A percentile compares a stretch with the other conserved stretches of the same genome.
phyloP scores from a whole-genome alignment of 2,113 vertebrate species.

The Jaculus jaculus region DNA sequence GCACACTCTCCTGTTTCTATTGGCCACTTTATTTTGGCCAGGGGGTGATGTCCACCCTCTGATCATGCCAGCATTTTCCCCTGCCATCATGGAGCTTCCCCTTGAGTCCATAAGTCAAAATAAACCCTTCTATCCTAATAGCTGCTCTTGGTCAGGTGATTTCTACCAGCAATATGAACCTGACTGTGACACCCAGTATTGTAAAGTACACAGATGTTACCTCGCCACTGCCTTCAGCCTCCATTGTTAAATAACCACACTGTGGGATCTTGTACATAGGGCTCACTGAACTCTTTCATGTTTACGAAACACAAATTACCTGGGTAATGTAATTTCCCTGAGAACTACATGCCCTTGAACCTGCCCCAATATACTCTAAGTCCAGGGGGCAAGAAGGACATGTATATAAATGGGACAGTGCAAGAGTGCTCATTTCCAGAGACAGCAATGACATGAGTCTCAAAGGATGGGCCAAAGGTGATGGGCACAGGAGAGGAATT shows the following conservation, averaged over 20 bases:
- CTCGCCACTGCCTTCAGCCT: not conserved
- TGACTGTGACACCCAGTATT: too few species aligned
- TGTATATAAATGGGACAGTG: not conserved
- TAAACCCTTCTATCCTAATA: too few species aligned
- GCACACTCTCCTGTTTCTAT: too few species aligned
- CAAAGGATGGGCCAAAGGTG: not conserved
- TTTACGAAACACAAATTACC: not conserved
- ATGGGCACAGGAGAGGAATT: not conserved
- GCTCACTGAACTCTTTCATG: not conserved
- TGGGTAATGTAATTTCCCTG: not conserved
- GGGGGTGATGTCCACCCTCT: too few species aligned
- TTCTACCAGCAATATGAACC: too few species aligned
- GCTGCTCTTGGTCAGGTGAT: too few species aligned
- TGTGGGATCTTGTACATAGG: not conserved
- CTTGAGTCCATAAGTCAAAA: too few species aligned
- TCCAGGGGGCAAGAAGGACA: not conserved
- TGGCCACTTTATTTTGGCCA: too few species aligned
- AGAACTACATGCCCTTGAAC: not conserved
- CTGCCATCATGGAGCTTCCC: too few species aligned
- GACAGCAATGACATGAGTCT: not conserved
- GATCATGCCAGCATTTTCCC: too few species aligned
- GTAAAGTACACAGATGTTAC: too few species aligned
- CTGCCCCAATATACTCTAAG: not conserved
- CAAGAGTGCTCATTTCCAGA: not conserved
- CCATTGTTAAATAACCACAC: not conserved